These are phyloP conservation scores for Phoenicopterus ruber DNA, from an alignment of 2,113 vertebrate genomes.

Conservation along the genomic window DNA sequence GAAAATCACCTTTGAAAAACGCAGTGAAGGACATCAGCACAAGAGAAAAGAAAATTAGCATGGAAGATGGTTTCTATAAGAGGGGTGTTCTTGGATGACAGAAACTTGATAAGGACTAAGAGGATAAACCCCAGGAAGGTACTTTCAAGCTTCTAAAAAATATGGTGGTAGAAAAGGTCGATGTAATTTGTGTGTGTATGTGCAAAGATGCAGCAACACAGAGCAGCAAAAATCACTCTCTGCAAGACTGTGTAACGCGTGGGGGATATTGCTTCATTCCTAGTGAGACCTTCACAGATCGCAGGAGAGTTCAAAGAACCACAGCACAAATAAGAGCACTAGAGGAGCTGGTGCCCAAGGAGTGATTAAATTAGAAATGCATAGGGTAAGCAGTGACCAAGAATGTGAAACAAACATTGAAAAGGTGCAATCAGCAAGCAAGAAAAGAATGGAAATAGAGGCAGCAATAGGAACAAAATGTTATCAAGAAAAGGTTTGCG, in stretches of 20 bases:
- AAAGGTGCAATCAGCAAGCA: background rate
- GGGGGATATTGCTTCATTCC: background rate
- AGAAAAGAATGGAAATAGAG: background rate
- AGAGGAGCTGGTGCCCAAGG: background rate
- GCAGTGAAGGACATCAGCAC: background rate
- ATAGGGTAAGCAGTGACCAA: background rate
- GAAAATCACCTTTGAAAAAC: background rate
- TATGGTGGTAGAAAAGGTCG: background rate
- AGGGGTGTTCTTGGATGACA: background rate
- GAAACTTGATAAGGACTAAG: background rate
- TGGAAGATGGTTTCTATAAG: background rate
- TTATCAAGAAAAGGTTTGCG: background rate
- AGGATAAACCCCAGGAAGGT: background rate
- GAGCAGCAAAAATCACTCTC: background rate
- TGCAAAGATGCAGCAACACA: background rate
- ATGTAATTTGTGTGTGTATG: background rate
- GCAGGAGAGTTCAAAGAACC: background rate
- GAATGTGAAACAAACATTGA: background rate
- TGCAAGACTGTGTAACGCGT: background rate
- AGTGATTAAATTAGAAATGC: background rate
- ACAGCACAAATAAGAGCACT: background rate
- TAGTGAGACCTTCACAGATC: background rate
- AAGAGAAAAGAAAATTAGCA: background rate
- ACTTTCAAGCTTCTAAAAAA: background rate
- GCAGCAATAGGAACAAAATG: background rate